Evolutionary conservation across 2,113 vertebrate species (phyloP).

Genomic region (Boleophthalmus pectinirostris): DNA sequence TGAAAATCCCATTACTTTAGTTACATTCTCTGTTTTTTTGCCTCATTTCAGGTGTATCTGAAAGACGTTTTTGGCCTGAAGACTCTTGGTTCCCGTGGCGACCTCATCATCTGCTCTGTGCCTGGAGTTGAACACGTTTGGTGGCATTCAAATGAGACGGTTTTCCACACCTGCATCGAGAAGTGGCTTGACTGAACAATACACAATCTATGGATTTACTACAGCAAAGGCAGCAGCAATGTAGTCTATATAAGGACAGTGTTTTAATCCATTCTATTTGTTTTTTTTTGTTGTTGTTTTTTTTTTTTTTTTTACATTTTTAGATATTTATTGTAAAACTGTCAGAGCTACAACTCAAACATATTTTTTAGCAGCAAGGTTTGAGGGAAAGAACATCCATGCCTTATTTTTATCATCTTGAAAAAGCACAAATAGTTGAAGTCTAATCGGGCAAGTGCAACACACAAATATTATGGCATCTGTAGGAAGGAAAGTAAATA

Average conservation of each 20-base stretch:
- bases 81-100: slow-evolving; percentile 81
- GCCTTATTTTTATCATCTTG: background rate
- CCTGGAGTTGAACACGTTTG: slow-evolving; percentile 78
- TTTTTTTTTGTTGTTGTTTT: no score
- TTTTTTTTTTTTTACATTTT: background rate
- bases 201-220: background rate
- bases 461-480: background rate
- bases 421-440: background rate
- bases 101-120: slow-evolving; percentile 78
- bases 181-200: slow-evolving; percentile 81
- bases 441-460: background rate
- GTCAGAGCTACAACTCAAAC: slow-evolving; percentile 6
- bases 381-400: background rate
- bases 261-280: background rate
- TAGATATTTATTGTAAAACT: background rate
- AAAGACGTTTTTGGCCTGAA: slow-evolving; percentile 84
- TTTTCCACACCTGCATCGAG: slow-evolving; percentile 83
- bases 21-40: background rate
- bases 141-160: slow-evolving; percentile 89
- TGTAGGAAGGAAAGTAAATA: background rate
- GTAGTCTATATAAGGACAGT: background rate
- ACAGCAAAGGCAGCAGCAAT: background rate
- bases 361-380: background rate
- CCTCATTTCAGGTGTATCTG: slow-evolving; percentile 72
- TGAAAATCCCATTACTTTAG: background rate